Evolutionary conservation across 2,113 vertebrate species (phyloP).

Genomic region (Chaetura pelagica): DNA sequence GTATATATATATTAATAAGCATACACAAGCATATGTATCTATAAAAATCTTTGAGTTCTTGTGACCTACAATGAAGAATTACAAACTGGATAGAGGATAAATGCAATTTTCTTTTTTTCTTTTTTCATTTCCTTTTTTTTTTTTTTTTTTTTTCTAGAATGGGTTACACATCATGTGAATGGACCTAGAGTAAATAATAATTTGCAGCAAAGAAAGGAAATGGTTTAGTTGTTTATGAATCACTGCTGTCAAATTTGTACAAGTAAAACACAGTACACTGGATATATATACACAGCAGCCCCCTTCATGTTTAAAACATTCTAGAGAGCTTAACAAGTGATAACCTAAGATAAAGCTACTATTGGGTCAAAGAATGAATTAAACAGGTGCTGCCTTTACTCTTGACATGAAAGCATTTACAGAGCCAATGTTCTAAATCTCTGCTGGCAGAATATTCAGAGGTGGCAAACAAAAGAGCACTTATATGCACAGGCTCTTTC

Average conservation of each 20-base stretch:
- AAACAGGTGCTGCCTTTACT: conserved; percentile 73
- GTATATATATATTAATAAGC: background rate
- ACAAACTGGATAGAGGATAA: background rate
- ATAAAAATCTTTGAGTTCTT: background rate
- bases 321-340: conserved; percentile 63
- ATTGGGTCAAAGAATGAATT: conserved; percentile 73
- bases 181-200: conserved; percentile 5
- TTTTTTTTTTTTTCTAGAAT: background rate
- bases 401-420: conserved; percentile 72
- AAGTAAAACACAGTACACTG: conserved; percentile 38
- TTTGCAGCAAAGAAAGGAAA: conserved; percentile 36
- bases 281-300: conserved; percentile 43
- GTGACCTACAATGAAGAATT: background rate
- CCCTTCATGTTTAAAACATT: conserved; percentile 74
- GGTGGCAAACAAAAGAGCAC: conserved; percentile 29
- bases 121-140: background rate
- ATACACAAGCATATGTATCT: background rate
- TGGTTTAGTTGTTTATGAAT: conserved; percentile 70
- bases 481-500: conserved; percentile 65
- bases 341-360: conserved; percentile 72
- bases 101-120: background rate
- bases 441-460: conserved; percentile 70
- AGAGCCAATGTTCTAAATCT: conserved; percentile 68
- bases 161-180: background rate
- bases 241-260: conserved; percentile 57